These are phyloP conservation scores for Icerya purchasi DNA, from an alignment of 2,888 invertebrate species.

Conservation along the genomic window DNA sequence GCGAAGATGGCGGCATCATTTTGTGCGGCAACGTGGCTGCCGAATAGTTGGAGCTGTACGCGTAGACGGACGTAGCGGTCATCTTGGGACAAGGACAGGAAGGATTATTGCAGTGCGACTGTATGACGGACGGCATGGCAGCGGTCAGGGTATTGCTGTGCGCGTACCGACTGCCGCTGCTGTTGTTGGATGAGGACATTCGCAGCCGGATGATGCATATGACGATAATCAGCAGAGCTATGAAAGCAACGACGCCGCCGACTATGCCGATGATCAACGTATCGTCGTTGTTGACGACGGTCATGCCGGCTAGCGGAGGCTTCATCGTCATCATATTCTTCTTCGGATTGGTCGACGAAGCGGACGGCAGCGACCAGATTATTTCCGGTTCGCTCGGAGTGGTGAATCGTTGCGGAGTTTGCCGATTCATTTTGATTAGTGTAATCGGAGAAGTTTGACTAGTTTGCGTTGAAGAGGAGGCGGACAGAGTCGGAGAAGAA, in stretches of 20 bases:
- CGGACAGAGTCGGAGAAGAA: neutral
- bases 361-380: conserved; percentile 69
- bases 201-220: conserved; percentile 65
- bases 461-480: neutral
- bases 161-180: conserved; percentile 4
- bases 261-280: conserved; percentile 88
- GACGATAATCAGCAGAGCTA: conserved; percentile 66
- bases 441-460: conserved; percentile 7
- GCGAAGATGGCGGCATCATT: conserved; percentile 22
- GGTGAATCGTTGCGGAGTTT: conserved; percentile 3
- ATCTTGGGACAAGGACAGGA: conserved; percentile 21
- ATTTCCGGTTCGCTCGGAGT: conserved; percentile 54
- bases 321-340: conserved; percentile 8
- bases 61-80: conserved; percentile 28
- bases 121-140: conserved; percentile 28
- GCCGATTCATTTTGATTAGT: conserved; percentile 7
- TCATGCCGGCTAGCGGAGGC: conserved; percentile 25
- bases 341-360: conserved; percentile 23
- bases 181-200: conserved; percentile 30
- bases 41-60: conserved; percentile 28
- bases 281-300: conserved; percentile 58
- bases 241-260: conserved; percentile 76
- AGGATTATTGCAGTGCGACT: conserved; percentile 19
- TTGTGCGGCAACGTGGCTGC: conserved; percentile 30
- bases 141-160: conserved; percentile 27